phyloP scores from a whole-genome alignment of 2,888 invertebrate genomes.

The Nebria brevicollis region DNA sequence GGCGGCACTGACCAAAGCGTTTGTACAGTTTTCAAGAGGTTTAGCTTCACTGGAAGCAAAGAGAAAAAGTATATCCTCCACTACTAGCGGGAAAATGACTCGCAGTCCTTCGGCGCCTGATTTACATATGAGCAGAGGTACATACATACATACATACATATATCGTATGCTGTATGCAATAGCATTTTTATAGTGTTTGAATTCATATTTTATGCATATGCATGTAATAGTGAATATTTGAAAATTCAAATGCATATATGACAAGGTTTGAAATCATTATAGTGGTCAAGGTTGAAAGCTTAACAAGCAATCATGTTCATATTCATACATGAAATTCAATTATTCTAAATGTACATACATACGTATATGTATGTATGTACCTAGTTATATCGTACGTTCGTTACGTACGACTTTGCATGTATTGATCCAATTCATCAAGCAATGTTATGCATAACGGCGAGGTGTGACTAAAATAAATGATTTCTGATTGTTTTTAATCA shows the following conservation, averaged over 20 bases:
- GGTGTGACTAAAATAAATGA: not conserved
- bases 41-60: slow-evolving; percentile 53
- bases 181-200: too few species aligned
- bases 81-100: slow-evolving; percentile 53
- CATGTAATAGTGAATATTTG: too few species aligned
- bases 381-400: too few species aligned
- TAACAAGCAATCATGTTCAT: not conserved
- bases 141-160: too few species aligned
- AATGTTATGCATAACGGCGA: not conserved
- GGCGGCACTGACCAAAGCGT: slow-evolving; percentile 63
- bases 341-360: not conserved
- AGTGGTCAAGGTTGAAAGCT: not conserved
- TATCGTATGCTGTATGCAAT: too few species aligned
- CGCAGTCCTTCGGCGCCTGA: slow-evolving; percentile 72
- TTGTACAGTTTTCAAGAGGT: slow-evolving; percentile 65
- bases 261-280: not conserved
- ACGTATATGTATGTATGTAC: too few species aligned
- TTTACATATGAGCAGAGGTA: slow-evolving; percentile 60
- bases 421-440: not conserved
- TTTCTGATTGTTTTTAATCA: not conserved
- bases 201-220: too few species aligned
- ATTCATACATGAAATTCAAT: not conserved
- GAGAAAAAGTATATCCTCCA: slow-evolving; percentile 33
- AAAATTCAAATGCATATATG: too few species aligned
- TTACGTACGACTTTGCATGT: not conserved